A percentile compares a stretch with the other conserved stretches of the same genome.
phyloP scores from a whole-genome alignment of 2,888 invertebrate species.

The Agrochola lota region DNA sequence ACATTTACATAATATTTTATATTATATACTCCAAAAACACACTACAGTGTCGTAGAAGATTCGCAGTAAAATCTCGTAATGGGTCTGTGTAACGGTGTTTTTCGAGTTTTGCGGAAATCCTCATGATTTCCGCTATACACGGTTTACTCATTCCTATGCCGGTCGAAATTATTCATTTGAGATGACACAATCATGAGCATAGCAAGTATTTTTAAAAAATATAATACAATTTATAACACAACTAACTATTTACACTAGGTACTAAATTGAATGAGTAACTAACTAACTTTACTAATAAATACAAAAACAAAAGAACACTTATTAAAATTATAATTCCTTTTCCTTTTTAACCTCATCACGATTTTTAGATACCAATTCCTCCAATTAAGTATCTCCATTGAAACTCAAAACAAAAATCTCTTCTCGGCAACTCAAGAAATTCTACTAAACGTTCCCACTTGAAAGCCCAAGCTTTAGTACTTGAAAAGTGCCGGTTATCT shows the following conservation, averaged over 20 bases:
- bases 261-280: no score
- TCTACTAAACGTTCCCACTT: constrained; percentile 39
- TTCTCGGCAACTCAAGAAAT: constrained; percentile 11
- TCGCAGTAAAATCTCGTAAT: background rate
- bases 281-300: no score
- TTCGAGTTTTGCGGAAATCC: background rate
- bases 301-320: no score
- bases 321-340: background rate
- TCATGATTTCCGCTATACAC: no score
- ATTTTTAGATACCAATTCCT: no score
- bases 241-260: no score
- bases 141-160: background rate
- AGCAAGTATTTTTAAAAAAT: no score
- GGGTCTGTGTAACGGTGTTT: background rate
- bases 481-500: constrained; percentile 65
- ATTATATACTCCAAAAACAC: background rate
- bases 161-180: background rate
- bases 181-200: background rate
- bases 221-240: background rate
- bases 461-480: constrained; percentile 35
- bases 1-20: background rate
- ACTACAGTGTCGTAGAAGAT: background rate
- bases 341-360: background rate
- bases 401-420: no score
- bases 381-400: background rate